Evolutionary conservation across 2,888 invertebrate genomes (phyloP), one percentile per base, ranked within the genome.

Genomic region (Chrysolina americana): DNA sequence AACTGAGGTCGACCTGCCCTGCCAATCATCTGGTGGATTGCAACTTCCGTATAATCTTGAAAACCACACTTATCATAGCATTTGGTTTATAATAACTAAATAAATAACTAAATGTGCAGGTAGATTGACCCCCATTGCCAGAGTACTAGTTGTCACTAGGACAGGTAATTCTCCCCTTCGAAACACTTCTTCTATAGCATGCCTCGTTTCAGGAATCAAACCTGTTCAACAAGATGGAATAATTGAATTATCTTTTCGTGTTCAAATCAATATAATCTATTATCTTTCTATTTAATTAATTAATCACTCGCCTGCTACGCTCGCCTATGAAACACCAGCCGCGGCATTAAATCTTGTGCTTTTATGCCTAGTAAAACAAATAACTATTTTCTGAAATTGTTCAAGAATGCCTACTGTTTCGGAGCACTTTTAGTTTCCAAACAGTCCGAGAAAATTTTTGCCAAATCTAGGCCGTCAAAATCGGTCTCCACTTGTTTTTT

Each of bases 91-190:
- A 95, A 95, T 53, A 96, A n/a, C n/a, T n/a, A n/a, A n/a, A n/a
- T n/a, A 89, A 21, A 96, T 92, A 5, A 96, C 95, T 62, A 96
- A 89, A 88, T 95, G 95, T 2, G 95, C 95, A 10, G 95, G 95
- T 56, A 96, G 88, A 87, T 96, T 96, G 0, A 96, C 94, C 6
- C 95, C 95, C 93, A 95, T 94, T 2, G 95, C 94, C 76, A 93
- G 86, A 0, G 94, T 94, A 63, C 92, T 93, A 8, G 94, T 94
- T 0, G 93, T 91, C 13, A 94, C 90, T 41, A 96, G 89, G 78
- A 95, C 91, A 0, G 93, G 93, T 44, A 96, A 87, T 56, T 91
- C 89, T 65, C 93, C 91, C 63, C 89, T 89, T 23, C 92, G 88
- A 86, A 95, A 96, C 0, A 92, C 88, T 2, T 90, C 88, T 85